A percentile compares a stretch with the other conserved stretches of the same genome.
Conservation (phyloP, 2,888 invertebrate species). For the Sarcophaga carnaria region DNA sequence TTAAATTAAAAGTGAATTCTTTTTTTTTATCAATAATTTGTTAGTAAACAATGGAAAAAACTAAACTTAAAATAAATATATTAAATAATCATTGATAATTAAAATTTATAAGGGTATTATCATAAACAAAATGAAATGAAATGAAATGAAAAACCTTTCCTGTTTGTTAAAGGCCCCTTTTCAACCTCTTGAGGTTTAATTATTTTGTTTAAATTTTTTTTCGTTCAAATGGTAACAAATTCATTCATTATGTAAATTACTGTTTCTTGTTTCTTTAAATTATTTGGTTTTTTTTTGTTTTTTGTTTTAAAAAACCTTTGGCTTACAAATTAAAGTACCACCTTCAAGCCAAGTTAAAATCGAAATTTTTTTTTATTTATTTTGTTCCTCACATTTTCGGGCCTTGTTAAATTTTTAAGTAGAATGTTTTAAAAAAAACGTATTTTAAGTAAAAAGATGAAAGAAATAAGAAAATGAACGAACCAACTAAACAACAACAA, state of each 20-base stretch:
- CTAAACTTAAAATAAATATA: background rate
- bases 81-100: constrained; percentile 1
- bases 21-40: background rate
- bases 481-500: constrained; percentile 42
- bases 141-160: background rate
- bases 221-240: constrained; percentile 10
- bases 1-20: background rate
- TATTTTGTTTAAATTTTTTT: background rate
- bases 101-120: background rate
- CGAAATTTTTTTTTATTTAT: constrained; percentile 16
- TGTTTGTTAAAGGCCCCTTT: background rate
- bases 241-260: constrained; percentile 31
- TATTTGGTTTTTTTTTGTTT: background rate
- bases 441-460: constrained; percentile 14
- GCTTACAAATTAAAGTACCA: constrained; percentile 53
- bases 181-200: background rate
- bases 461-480: constrained; percentile 26
- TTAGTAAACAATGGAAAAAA: background rate
- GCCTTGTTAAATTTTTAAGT: constrained; percentile 21
- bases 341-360: constrained; percentile 59
- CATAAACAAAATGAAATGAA: background rate
- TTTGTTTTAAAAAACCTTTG: background rate
- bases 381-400: background rate
- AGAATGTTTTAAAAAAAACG: constrained; percentile 30
- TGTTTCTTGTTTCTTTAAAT: background rate